phyloP scores from a whole-genome alignment of 2,797 vertebrate genomes.

The Epinephelus coioides region DNA sequence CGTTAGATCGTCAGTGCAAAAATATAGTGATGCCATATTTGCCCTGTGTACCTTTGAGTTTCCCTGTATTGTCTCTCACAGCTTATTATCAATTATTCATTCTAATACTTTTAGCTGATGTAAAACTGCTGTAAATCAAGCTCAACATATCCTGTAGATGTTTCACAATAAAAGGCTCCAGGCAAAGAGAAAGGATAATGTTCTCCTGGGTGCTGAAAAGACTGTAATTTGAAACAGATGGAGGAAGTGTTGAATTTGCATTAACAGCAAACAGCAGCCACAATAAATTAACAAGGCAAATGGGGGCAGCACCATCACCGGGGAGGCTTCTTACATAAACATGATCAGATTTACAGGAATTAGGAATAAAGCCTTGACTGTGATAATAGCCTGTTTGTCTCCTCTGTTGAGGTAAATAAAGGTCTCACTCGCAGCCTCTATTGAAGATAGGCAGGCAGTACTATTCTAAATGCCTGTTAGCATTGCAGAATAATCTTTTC shows the following conservation, averaged over 20 bases:
- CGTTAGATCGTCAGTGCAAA: background rate
- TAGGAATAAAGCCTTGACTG: slow-evolving; percentile 16
- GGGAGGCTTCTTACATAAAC: slow-evolving; percentile 25
- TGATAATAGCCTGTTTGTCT: slow-evolving; percentile 11
- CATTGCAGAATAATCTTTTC: slow-evolving; percentile 6
- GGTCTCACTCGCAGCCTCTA: background rate
- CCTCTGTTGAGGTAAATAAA: slow-evolving; percentile 1
- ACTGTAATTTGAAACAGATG: slow-evolving; percentile 30
- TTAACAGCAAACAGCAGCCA: slow-evolving; percentile 22
- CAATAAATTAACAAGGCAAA: slow-evolving; percentile 22
- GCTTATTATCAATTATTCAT: slow-evolving; percentile 2
- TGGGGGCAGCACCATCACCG: slow-evolving; percentile 13
- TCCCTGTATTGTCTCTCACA: background rate
- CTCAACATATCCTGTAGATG: slow-evolving; percentile 23
- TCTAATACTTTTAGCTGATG: background rate
- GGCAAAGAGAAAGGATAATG: background rate
- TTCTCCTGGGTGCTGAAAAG: slow-evolving; percentile 4
- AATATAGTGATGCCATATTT: background rate
- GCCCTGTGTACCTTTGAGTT: background rate
- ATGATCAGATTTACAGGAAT: slow-evolving; percentile 29
- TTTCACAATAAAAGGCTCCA: slow-evolving; percentile 46
- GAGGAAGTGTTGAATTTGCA: slow-evolving; percentile 38
- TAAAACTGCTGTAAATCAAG: slow-evolving; percentile 13
- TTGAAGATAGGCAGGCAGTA: background rate
- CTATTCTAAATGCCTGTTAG: background rate